Base-by-base conservation (phyloP, 2,113 vertebrate species). In the Phylloscopus trochiloides region DNA sequence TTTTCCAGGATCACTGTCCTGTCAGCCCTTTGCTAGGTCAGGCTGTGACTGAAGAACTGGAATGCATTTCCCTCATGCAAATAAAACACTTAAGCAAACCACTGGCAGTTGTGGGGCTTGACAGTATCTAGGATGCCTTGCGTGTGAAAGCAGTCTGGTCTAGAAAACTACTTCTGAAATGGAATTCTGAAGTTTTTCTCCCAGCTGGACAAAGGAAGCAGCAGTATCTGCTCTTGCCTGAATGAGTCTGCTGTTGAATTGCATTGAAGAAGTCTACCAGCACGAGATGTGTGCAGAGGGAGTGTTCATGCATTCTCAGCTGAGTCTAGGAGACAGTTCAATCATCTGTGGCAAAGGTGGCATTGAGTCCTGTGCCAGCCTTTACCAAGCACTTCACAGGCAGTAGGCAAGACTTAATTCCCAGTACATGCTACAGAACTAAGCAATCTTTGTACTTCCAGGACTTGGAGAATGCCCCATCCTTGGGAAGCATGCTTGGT, bases 401-500 rank as follows among this genome's bases (percentile, higher is more conserved):
- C 28, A 40, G 1, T 2, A 48, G 43, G 19, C 17, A 45, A 29
- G 47, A 13, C 13, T 22, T 32, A 4, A 12, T 19, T 93, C 62
- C 15, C 3, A 1, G 29, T n/a, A 4, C 1, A 0, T 2, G 1
- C 24, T 34, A 8, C 28, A 52, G 84, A 59, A 11, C 6, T 21
- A 7, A 28, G 45, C 8, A 13, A 2, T 48, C 19, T n/a, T 47
- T 25, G 31, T 9, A 24, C 15, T 72, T 63, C 18, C 6, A 12
- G 26, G 25, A 3, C 21, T 8, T 25, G 8, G 48, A 68, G 28
- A 63, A 32, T 7, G 17, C 36, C 32, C 28, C 28, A 1, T 71
- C 17, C 5, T 36, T 36, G 42, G 29, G 24, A 74, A n/a, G 14
- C 4, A 1, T 22, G 12, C 17, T 66, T 70, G 24, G 14, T 71